Base-by-base conservation (phyloP, 92 coral and sea anemone genomes). In the Phenganax marumi region DNA sequence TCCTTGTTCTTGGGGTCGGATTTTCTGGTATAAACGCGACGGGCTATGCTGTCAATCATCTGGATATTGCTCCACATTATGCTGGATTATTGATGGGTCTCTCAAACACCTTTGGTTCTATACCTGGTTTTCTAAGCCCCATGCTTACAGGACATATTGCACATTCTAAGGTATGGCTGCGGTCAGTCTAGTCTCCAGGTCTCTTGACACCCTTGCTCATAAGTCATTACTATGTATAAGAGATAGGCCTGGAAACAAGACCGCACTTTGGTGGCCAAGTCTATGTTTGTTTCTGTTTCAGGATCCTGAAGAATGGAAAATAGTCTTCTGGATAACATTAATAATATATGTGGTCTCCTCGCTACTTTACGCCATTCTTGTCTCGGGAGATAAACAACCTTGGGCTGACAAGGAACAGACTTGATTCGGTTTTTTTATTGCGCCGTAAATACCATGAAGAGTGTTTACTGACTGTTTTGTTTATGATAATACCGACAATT, bases 61-160 rank as follows among this genome's bases (percentile, higher is more conserved):
- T 95, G 43, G 98, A 95, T 75, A 89, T 95, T 33, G 98, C 93
- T 21, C 98, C 98, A 10, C 91, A 87, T 63, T 95, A 92, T 81
- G 98, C 98, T 16, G 98, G 98, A 49, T 84, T 95, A 51, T 86
- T 95, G 17, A 95, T 95, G 98, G 98, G 98, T 17, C 91, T 95
- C 3, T 92, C 97, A 12, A 95, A 95, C 84, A 95, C 98, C 22
- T 95, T 95, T 71, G 98, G 97, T 10, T 95, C 98, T 0, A 87
- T 97, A 10, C 98, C 98, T 9, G 98, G 98, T 8, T 95, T 95
- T 26, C 91, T 95, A 26, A 95, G 98, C 51, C 98, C 98, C 1
- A 97, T 90, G 75, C 88, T 95, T 16, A 95, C 98, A 17, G 98
- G 98, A 3, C 86, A 90, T 54, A 97, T 95, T 17, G 91, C 98